Base-by-base conservation (phyloP, 2,797 vertebrate species). In the Channa striata region DNA sequence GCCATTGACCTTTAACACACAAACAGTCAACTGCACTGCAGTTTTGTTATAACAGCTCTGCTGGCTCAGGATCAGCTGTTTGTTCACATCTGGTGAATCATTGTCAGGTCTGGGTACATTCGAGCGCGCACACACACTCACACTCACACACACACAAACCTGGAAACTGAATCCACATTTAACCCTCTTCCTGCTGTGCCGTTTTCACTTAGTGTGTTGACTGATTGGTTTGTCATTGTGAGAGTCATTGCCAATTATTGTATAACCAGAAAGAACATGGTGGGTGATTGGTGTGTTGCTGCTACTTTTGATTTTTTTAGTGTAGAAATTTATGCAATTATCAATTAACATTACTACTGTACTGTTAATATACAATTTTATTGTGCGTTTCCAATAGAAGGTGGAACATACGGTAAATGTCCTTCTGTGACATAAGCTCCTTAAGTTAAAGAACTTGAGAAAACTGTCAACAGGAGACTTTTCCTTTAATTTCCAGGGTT, bases 61-160 rank as follows among this genome's bases (percentile, higher is more conserved):
- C 52, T 61, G 16, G 33, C 13, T 2, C 2, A 36, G 49, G 19
- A 59, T 69, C 73, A 59, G 42, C 34, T 59, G 25, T 70, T 58
- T 53, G 25, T 59, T 59, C 57, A 59, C 59, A 70, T 64, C 59
- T 69, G 66, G 54, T 64, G 53, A 65, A 48, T 59, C 34, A 76
- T 42, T 59, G 51, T 67, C 5, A 1, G 16, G 42, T 70, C 54
- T 59, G 12, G 25, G 43, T 21, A 9, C 11, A 68, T 40, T 33
- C 51, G 37, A 33, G 12, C 42, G 30, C 37, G 36, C 46, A 34
- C n/a, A 30, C 47, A 43, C 49, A 56, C 25, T 13, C 17, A 52
- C 40, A 17, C 48, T 25, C 49, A 39, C 64, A 51, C 36, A 48
- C 17, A 19, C 10, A 25, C 39, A 40, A 13, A 51, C 54, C 23